A percentile compares a stretch with the other conserved stretches of the same genome.
Conservation (phyloP, 2,113 vertebrate species). For the Nettapus auritus region DNA sequence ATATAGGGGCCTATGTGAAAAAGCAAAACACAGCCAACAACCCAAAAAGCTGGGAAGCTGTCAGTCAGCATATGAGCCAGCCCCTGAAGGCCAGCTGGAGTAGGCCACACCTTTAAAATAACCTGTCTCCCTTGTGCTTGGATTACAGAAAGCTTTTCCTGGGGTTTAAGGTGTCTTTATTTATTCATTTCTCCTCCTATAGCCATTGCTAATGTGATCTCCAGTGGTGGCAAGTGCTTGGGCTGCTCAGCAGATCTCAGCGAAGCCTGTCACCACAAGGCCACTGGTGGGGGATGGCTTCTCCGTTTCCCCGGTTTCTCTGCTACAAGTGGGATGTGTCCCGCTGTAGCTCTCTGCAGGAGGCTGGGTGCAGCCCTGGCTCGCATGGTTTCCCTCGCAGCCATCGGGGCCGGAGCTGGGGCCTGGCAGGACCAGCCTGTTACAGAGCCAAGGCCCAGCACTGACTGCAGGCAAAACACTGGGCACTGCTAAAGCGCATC, state of each 20-base stretch:
- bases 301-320: not conserved
- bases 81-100: not conserved
- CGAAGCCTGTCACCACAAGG: not conserved
- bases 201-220: not conserved
- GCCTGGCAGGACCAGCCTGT: not conserved
- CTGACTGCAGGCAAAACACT: not conserved
- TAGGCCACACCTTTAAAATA: not conserved
- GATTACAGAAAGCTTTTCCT: not conserved
- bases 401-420: not conserved
- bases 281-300: not conserved
- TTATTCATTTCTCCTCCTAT: not conserved
- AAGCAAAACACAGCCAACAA: not conserved
- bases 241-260: not conserved
- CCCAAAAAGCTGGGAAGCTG: not conserved
- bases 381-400: accelerated
- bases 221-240: accelerated
- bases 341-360: not conserved
- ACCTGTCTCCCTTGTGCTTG: no score
- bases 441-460: not conserved
- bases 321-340: not conserved
- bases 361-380: not conserved
- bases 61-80: not conserved
- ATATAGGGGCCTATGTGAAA: accelerated
- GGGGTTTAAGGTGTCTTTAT: not conserved
- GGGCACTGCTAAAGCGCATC: not conserved